phyloP scores from a whole-genome alignment of 2,888 invertebrate genomes.

The Drosophila maculinotata region DNA sequence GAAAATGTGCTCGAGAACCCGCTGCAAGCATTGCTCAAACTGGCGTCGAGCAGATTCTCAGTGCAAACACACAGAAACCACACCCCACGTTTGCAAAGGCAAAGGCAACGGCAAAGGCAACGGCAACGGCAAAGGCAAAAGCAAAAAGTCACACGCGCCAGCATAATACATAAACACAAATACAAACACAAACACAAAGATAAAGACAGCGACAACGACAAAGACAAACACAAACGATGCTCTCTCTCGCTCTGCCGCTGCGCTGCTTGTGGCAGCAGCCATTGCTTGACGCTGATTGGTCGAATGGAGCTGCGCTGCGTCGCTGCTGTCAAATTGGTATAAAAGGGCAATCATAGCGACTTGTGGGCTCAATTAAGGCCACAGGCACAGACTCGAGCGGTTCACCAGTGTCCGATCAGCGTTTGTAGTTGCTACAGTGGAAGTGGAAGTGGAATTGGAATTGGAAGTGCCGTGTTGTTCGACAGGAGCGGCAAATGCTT shows the following conservation, averaged over 20 bases:
- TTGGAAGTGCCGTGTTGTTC: too few species aligned
- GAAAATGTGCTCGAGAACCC: constrained; percentile 9
- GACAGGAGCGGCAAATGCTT: constrained; percentile 46
- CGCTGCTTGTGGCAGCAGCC: constrained; percentile 58
- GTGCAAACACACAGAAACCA: constrained; percentile 41
- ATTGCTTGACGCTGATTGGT: constrained; percentile 83
- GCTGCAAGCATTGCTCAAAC: constrained; percentile 21
- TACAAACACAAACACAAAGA: constrained; percentile 10
- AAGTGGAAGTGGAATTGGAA: too few species aligned
- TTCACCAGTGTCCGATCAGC: constrained; percentile 59
- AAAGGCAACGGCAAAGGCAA: constrained; percentile 33
- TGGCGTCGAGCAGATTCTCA: constrained; percentile 37
- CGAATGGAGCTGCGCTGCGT: constrained; percentile 36
- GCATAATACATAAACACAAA: constrained; percentile 43
- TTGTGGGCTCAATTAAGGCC: constrained; percentile 85
- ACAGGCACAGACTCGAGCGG: constrained; percentile 82
- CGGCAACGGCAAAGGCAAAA: constrained; percentile 45
- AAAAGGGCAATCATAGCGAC: constrained; percentile 89
- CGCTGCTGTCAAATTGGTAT: constrained; percentile 81
- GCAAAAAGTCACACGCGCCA: constrained; percentile 66
- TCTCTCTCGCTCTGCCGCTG: constrained; percentile 26
- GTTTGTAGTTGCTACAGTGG: constrained; percentile 9
- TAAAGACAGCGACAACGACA: constrained; percentile 9
- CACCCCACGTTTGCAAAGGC: constrained; percentile 42
- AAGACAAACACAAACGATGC: constrained; percentile 12